Conservation (phyloP, 2,888 invertebrate genomes). For the Plagodis pulveraria region DNA sequence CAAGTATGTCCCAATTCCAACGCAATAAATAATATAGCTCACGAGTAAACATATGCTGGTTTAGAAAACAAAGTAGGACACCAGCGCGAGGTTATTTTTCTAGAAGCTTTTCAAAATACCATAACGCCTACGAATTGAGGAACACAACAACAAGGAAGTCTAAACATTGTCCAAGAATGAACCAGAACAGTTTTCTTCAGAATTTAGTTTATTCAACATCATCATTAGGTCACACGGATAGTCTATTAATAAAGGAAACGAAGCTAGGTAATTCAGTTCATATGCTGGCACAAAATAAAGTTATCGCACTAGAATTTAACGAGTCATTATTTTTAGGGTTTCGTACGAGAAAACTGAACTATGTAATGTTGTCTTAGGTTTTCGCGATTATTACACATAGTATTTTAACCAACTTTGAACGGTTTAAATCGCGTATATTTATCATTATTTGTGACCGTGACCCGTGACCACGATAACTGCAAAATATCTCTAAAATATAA, state of each 20-base stretch:
- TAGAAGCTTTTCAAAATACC: conserved; percentile 8
- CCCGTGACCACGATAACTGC: too few relatives aligned
- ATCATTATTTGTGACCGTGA: too few relatives aligned
- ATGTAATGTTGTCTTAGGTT: too few relatives aligned
- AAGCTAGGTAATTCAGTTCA: conserved; percentile 24
- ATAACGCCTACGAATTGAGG: conserved; percentile 9
- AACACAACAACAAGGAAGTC: conserved; percentile 20
- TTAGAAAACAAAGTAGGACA: conserved; percentile 9
- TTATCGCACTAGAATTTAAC: conserved; percentile 6
- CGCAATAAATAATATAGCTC: conserved; percentile 7
- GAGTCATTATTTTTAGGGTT: neutral
- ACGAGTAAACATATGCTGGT: conserved; percentile 11
- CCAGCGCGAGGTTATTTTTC: conserved; percentile 6
- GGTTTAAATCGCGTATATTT: too few relatives aligned
- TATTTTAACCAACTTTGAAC: too few relatives aligned
- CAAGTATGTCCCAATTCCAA: neutral
- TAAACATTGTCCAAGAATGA: conserved; percentile 19
- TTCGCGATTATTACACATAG: too few relatives aligned
- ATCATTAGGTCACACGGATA: conserved; percentile 22
- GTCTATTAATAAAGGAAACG: conserved; percentile 20
- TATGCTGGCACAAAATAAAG: conserved; percentile 15
- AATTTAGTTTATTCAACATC: conserved; percentile 28
- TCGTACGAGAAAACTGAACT: too few relatives aligned
- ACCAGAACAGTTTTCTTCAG: conserved; percentile 24
- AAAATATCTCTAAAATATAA: too few relatives aligned